Base-by-base conservation (phyloP, 37 sponge, comb jelly and placozoan genomes). In the Bolinopsis microptera region DNA sequence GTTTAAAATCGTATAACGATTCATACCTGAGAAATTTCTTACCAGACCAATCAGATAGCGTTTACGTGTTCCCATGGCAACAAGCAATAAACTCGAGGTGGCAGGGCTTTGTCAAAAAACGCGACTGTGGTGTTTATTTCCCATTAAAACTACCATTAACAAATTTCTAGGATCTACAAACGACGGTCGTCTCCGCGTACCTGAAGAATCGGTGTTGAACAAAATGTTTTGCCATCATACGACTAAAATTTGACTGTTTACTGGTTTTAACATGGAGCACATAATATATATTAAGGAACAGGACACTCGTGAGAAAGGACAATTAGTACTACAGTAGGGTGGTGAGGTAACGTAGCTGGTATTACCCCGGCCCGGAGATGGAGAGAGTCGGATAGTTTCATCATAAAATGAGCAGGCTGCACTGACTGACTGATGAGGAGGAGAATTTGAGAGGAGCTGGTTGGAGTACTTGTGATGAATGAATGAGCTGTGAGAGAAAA, bases 51-150 rank as follows among this genome's bases (percentile, higher is more conserved):
- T 48, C 5, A 48, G 61, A 48, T 18, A 13, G 74, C 74, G 74
- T 70, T 26, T 5, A 22, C 3, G 74, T 13, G 37, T 77, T 77
- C 37, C 80, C 80, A 77, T 77, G 80, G 32, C 80, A 77, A 77
- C 80, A 77, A 35, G 80, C 35, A 77, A 27, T 77, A 35, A 77
- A 32, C 32, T 27, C 28, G 80, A 34, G 74, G 74, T 72, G 80
- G 80, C 80, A 77, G 80, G 80, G 36, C 80, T 35, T 77, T 35
- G 80, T 77, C 80, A 77, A 35, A 35, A 77, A 35, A 77, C 80
- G 35, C 80, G 80, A 77, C 37, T 13, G 33, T 5, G 5, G 35
- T 32, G 21, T 32, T 32, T 27, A 16, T 77, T 77, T 77, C 18
- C 80, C 80, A 77, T 77, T 77, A 77, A 35, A 35, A 48, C 61